Percentiles rank a stretch among this genome's conserved stretches.
Evolutionary conservation across 2,113 vertebrate genomes (phyloP).

Genomic region (Siniperca knerii): DNA sequence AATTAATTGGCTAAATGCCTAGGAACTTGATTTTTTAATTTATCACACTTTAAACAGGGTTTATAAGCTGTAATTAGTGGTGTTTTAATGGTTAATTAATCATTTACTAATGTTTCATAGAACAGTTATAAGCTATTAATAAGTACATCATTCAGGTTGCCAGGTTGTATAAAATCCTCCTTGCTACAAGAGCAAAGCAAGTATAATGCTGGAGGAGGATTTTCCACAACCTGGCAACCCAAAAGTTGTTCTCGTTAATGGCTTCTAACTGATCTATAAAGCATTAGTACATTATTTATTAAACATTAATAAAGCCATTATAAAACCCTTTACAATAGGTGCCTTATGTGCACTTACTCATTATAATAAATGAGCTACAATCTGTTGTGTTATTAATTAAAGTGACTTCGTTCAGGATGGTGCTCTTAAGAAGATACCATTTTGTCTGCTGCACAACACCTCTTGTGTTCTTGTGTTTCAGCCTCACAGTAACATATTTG

Average conservation of each 20-base stretch:
- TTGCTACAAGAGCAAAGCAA: not conserved
- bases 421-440: conserved; percentile 21
- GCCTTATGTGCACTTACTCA: not conserved
- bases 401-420: not conserved
- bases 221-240: conserved; percentile 20
- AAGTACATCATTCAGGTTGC: not conserved
- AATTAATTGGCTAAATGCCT: not conserved
- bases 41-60: not conserved
- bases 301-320: not conserved
- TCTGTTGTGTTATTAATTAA: not conserved
- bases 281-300: not conserved
- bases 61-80: not conserved
- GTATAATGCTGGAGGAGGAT: not conserved
- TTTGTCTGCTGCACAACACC: conserved; percentile 47
- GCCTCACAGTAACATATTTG: conserved; percentile 58
- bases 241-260: not conserved
- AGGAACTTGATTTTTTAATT: not conserved
- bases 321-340: not conserved
- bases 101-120: not conserved
- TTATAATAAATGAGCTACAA: not conserved
- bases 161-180: conserved; percentile 9
- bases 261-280: not conserved
- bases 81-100: not conserved
- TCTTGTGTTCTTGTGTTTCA: conserved; percentile 46
- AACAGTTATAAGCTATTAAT: not conserved